Percentiles rank a stretch among this genome's conserved stretches.
Conservation (phyloP, 2,888 invertebrate genomes). For the Drosophila mimetica region DNA sequence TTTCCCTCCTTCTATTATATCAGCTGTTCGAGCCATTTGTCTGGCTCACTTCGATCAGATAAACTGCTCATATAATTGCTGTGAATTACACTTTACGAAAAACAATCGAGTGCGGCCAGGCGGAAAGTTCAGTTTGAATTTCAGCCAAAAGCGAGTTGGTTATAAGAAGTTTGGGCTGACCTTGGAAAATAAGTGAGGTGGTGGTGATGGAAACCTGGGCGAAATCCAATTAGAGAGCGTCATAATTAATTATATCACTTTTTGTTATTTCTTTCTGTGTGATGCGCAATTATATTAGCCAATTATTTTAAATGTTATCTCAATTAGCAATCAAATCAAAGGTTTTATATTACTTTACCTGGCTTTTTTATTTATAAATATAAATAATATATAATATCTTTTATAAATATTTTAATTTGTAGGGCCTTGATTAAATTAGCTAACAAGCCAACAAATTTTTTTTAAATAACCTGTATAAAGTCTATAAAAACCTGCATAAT, state of each 20-base stretch:
- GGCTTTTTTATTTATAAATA: background rate
- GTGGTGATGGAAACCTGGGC: conserved; percentile 17
- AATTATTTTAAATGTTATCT: background rate
- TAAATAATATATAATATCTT: too few relatives aligned
- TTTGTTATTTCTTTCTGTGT: background rate
- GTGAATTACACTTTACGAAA: conserved; percentile 9
- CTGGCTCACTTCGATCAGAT: background rate
- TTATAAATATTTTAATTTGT: too few relatives aligned
- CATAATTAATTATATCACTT: background rate
- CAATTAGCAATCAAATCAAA: background rate
- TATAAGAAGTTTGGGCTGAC: conserved; percentile 15
- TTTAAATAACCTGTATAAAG: conserved; percentile 15
- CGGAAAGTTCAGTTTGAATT: conserved; percentile 10
- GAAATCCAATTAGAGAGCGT: conserved; percentile 7
- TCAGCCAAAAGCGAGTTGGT: conserved; percentile 13
- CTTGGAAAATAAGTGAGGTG: conserved; percentile 14
- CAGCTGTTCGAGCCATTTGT: conserved; percentile 22
- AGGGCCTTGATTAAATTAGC: background rate
- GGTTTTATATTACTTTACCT: background rate
- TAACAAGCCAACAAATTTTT: background rate
- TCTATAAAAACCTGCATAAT: background rate
- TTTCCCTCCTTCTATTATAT: conserved; percentile 1
- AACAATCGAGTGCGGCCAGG: conserved; percentile 22
- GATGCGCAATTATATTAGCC: background rate
- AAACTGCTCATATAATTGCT: conserved; percentile 8